Evolutionary conservation across 2,797 vertebrate genomes (phyloP).

Genomic region (Sebastes glaucus): DNA sequence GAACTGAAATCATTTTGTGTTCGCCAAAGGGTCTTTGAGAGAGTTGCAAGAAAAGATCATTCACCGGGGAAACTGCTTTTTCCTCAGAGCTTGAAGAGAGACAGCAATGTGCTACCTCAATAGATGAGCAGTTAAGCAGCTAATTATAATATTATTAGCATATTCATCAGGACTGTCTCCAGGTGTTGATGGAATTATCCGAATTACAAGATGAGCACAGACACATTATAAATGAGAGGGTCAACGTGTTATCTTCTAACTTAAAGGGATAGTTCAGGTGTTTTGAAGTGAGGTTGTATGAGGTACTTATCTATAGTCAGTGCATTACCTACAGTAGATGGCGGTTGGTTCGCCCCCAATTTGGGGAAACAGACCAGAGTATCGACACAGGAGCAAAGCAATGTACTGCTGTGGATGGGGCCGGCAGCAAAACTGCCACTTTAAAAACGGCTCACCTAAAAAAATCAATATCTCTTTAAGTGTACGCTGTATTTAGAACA

Average conservation of each 20-base stretch:
- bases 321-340: neutral
- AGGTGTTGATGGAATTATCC: conserved; percentile 30
- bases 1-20: conserved; percentile 22
- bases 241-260: neutral
- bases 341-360: neutral
- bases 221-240: neutral
- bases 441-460: no score
- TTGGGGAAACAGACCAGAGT: neutral
- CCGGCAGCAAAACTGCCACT: no score
- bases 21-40: conserved; percentile 24
- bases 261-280: neutral
- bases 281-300: neutral
- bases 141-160: conserved; percentile 64
- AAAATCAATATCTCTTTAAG: no score
- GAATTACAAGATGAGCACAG: conserved; percentile 9
- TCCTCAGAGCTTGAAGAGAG: conserved; percentile 16
- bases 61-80: conserved; percentile 29
- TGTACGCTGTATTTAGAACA: no score
- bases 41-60: conserved; percentile 1
- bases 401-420: no score
- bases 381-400: no score
- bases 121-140: conserved; percentile 52
- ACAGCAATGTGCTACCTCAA: conserved; percentile 29
- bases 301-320: neutral
- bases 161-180: conserved; percentile 39